These are phyloP conservation scores for Agriopis marginaria DNA, from an alignment of 2,888 invertebrate species.

Conservation along the genomic window DNA sequence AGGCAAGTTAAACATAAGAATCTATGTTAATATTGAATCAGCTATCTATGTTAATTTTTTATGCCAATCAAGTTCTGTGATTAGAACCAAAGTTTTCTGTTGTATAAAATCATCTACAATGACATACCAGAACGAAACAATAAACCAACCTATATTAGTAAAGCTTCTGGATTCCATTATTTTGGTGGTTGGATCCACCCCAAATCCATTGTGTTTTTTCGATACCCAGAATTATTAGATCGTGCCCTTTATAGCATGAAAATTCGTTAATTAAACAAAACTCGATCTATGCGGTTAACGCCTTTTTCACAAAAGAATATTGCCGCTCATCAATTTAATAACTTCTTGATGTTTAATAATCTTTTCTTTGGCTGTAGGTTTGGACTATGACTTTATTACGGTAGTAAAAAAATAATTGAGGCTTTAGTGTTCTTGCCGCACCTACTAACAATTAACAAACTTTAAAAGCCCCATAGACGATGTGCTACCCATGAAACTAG, in stretches of 20 bases:
- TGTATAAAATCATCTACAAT: slow-evolving; percentile 11
- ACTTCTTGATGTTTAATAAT: slow-evolving; percentile 72
- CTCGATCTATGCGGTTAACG: slow-evolving; percentile 72
- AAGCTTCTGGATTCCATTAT: slow-evolving; percentile 63
- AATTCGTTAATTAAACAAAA: slow-evolving; percentile 81
- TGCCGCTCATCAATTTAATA: slow-evolving; percentile 81
- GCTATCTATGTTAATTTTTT: too few species aligned
- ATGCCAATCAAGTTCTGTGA: too few species aligned
- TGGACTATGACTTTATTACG: slow-evolving; percentile 41
- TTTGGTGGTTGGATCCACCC: slow-evolving; percentile 50
- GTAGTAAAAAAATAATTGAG: slow-evolving; percentile 46
- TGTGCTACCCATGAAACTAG: not conserved
- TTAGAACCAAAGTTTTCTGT: not conserved
- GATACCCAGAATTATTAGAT: slow-evolving; percentile 62
- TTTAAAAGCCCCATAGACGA: not conserved
- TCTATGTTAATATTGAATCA: too few species aligned
- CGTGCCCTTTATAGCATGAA: slow-evolving; percentile 76
- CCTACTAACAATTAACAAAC: slow-evolving; percentile 20
- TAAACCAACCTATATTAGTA: slow-evolving; percentile 49
- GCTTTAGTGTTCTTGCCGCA: slow-evolving; percentile 39
- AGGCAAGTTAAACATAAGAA: too few species aligned
- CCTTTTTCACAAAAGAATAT: slow-evolving; percentile 72
- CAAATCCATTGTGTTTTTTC: slow-evolving; percentile 47
- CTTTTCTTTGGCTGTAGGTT: slow-evolving; percentile 54
- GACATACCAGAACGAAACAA: slow-evolving; percentile 24